Evolutionary conservation across 2,888 invertebrate species (phyloP), one percentile per base, ranked within the genome.

Genomic region (Xanthostigma xanthostigma): DNA sequence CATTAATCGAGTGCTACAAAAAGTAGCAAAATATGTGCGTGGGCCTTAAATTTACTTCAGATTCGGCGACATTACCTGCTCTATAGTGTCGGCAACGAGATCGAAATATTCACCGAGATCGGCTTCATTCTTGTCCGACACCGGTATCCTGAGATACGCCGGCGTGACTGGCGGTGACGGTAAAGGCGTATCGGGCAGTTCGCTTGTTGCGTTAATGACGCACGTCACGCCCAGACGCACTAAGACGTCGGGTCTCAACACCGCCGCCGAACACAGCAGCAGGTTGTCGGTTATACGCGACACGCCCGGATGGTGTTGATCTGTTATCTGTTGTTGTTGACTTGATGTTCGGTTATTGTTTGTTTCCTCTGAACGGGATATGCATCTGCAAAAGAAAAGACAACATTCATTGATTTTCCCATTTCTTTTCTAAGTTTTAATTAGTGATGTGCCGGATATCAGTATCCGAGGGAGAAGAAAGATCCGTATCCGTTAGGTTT

Each of bases 181-280:
- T 1, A 76, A 60, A 1, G 76, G 78, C 4, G 74, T 71, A 48
- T 81, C 78, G 0, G 90, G 89, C 42, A 91, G 72, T 62, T 92
- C 92, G 0, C 85, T 79, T 0, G 91, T 89, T 14, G 81, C 84
- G 62, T 87, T 90, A 47, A 92, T 78, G 38, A 92, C 79, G 58
- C 84, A 80, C 2, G 83, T 81, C 45, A 92, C 80, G 42, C 78
- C 77, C 36, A 83, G 68, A 2, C 74, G 74, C 53, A 77, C 75
- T 36, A 92, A 70, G 44, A 79, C 76, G 3, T 79, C 76, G 2
- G 81, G 79, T 44, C 81, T 74, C 14, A 83, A 71, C 0, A 83
- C 82, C 45, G 83, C 80, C 0, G 90, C 90, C 11, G 89, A 89
- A 57, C 87, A 83, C 38, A 92, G 74, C 63, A 80, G 85, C 17